These are phyloP conservation scores for Penaeus japonicus DNA, from an alignment of 1,140 invertebrate genomes.

Conservation along the genomic window DNA sequence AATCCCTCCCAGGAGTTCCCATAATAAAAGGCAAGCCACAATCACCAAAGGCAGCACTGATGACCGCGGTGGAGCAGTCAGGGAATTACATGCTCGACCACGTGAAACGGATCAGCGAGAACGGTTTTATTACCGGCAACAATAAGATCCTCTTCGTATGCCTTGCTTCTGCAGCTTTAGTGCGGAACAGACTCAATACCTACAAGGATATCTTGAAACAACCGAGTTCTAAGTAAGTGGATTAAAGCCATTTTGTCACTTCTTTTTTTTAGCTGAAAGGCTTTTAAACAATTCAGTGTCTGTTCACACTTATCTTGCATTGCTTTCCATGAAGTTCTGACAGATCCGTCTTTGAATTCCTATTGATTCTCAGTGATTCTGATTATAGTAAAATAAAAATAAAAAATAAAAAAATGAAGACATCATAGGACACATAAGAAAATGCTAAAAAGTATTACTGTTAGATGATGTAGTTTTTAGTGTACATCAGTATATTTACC, in stretches of 20 bases:
- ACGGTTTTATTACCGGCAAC: slow-evolving; percentile 82
- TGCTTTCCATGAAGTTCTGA: too few species aligned
- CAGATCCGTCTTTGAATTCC: too few species aligned
- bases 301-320: too few species aligned
- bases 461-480: too few species aligned
- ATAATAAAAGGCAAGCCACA: slow-evolving; percentile 1
- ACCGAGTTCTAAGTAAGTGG: slow-evolving; percentile 64
- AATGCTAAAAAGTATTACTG: too few species aligned
- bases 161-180: slow-evolving; percentile 77
- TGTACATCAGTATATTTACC: not conserved
- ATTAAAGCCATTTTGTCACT: slow-evolving; percentile 67
- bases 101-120: slow-evolving; percentile 78
- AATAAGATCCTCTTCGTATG: slow-evolving; percentile 78
- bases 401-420: too few species aligned
- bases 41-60: slow-evolving; percentile 69
- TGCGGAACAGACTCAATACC: slow-evolving; percentile 78
- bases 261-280: not conserved
- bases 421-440: too few species aligned
- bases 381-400: too few species aligned
- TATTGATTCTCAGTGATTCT: too few species aligned
- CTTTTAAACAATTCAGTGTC: not conserved
- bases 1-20: not conserved
- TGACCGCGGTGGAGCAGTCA: slow-evolving; percentile 74
- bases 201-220: slow-evolving; percentile 69
- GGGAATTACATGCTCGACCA: slow-evolving; percentile 72